Evolutionary conservation across 2,797 vertebrate species (phyloP).

Genomic region (Paramormyrops hopkinsi): DNA sequence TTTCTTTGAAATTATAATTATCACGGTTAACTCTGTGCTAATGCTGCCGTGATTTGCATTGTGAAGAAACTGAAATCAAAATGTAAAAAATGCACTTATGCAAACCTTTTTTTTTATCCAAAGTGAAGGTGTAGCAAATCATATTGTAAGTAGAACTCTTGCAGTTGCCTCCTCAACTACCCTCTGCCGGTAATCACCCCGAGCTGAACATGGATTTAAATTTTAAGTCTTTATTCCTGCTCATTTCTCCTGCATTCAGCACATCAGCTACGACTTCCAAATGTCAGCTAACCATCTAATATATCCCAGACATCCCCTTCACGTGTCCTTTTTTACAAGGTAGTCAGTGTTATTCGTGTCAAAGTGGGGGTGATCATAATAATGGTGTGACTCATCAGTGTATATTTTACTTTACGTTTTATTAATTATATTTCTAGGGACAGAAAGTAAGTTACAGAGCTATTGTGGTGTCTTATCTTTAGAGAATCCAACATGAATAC

Average conservation of each 20-base stretch:
- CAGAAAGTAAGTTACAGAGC: not conserved
- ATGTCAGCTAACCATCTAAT: not conserved
- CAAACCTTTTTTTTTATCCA: not conserved
- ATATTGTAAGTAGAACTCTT: not conserved
- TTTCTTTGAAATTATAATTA: constrained; percentile 8
- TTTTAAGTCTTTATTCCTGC: not conserved
- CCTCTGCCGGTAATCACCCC: not conserved
- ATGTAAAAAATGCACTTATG: not conserved
- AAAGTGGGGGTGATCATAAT: not conserved
- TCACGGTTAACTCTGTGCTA: not conserved
- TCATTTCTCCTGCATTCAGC: not conserved
- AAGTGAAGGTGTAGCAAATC: not conserved
- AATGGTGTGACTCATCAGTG: not conserved
- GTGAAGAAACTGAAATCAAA: not conserved
- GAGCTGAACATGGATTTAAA: not conserved
- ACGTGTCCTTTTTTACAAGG: not conserved
- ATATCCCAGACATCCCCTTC: not conserved
- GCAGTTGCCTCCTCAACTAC: not conserved
- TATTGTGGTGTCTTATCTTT: not conserved
- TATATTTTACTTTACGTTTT: not conserved
- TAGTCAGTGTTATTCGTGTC: not conserved
- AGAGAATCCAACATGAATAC: not conserved
- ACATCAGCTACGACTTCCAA: not conserved
- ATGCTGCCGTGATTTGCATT: not conserved
- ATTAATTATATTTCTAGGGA: not conserved